Base-by-base conservation (phyloP, 2,888 invertebrate species). In the Caenorhabditis japonica region DNA sequence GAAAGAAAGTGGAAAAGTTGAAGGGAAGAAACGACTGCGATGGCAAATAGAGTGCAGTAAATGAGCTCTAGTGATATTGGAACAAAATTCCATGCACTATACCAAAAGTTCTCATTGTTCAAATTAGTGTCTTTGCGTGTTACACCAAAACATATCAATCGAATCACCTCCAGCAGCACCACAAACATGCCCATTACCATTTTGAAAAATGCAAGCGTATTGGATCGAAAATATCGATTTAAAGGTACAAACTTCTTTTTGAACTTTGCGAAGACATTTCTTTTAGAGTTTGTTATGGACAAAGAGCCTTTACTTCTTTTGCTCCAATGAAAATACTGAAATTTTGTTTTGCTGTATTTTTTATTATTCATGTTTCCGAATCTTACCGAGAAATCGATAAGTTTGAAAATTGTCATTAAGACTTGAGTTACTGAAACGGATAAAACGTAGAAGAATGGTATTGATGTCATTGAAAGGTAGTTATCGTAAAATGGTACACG, bases 11-110 rank as follows among this genome's bases (percentile, higher is more conserved):
- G 47, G 19, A 62, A 47, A 12, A 52, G 25, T 15, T 59, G 52
- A 19, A 68, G 58, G 1, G 68, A 53, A 8, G 68, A 53, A 12
- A 68, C 5, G n/a, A 56, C 47, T 3, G 68, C 36, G 12, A 59
- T 51, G 0, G 51, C 30, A 19, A 68, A 68, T 0, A 68, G 25
- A 5, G n/a, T 12, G n/a, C 68, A 68, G 33, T 68, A 68, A 13
- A 68, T 44, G 4, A 68, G 3, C 21, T 68, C 68, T 3, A 59
- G 52, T 4, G 33, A 8, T 10, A 68, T 51, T 3, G 59, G 59
- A 7, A 59, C 21, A 13, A 52, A 5, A 0, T 34, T 23, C 19
- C 53, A 60, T 19, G 4, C 33, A 10, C 15, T 15, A 23, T 38
- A 17, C 30, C 33, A 39, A 23, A 46, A 38, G 19, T 39, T 39